Conservation (phyloP, 1,140 invertebrate species). For the Holcopasites calliopsidis region DNA sequence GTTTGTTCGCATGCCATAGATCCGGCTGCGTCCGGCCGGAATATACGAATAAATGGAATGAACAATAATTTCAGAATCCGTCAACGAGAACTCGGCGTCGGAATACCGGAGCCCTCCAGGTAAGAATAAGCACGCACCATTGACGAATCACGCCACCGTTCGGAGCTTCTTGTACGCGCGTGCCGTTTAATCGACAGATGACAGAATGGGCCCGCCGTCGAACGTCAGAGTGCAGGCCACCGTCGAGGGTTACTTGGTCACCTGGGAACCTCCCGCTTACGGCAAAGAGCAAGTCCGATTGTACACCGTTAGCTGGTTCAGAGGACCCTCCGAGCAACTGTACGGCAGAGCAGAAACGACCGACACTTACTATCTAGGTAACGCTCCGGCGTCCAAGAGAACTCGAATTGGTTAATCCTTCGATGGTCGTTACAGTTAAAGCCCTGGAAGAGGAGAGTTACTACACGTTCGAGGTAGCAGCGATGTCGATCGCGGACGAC, state of each 20-base stretch:
- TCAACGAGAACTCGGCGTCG: conserved; percentile 70
- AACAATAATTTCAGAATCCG: conserved; percentile 53
- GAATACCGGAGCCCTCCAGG: conserved; percentile 68
- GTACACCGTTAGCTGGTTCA: conserved; percentile 84
- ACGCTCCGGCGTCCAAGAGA: too few species aligned
- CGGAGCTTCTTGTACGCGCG: too few species aligned
- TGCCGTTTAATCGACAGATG: conserved; percentile 43
- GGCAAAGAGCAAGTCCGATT: conserved; percentile 81
- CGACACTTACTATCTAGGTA: conserved; percentile 83
- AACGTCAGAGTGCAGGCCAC: conserved; percentile 84
- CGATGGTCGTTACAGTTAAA: conserved; percentile 78
- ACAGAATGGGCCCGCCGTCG: conserved; percentile 82
- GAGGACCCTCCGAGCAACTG: conserved; percentile 81
- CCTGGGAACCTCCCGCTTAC: conserved; percentile 85
- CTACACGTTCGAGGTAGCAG: conserved; percentile 85
- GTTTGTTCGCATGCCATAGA: too few species aligned
- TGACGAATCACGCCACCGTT: too few species aligned
- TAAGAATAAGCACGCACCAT: conserved; percentile 19
- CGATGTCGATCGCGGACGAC: conserved; percentile 80
- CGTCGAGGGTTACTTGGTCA: conserved; percentile 84
- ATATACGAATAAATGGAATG: too few species aligned
- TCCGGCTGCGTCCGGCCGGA: too few species aligned
- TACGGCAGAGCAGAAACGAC: conserved; percentile 83
- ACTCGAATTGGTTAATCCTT: too few species aligned
- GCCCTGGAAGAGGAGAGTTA: conserved; percentile 83